Percentiles rank a stretch among this genome's conserved stretches.
Evolutionary conservation across 2,888 invertebrate species (phyloP).

Genomic region (Cheilosia grossa): DNA sequence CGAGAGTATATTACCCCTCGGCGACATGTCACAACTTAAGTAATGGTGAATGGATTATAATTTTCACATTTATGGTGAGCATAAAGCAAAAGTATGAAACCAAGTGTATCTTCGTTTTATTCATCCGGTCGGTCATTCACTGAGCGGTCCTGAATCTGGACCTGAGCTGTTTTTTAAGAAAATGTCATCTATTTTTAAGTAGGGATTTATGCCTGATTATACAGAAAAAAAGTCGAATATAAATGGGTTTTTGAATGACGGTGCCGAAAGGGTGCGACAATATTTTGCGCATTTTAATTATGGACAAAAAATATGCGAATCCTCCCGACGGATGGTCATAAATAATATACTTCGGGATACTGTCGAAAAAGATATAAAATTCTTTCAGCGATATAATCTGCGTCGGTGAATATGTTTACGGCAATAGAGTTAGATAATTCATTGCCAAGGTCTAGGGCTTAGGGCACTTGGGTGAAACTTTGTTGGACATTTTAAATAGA

Average conservation of each 20-base stretch:
- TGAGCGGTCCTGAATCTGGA: background rate
- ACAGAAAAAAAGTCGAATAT: slow-evolving; percentile 14
- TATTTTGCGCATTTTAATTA: slow-evolving; percentile 15
- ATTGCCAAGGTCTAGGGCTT: background rate
- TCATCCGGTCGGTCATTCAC: too few species aligned
- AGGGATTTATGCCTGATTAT: slow-evolving; percentile 56
- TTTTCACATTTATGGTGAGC: slow-evolving; percentile 24
- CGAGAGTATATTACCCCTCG: slow-evolving; percentile 43
- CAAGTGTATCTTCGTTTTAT: slow-evolving; percentile 37
- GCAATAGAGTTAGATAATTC: background rate
- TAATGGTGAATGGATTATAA: slow-evolving; percentile 64
- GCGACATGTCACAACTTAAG: slow-evolving; percentile 57
- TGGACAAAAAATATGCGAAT: background rate
- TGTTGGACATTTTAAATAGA: background rate
- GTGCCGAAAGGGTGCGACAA: slow-evolving; percentile 16
- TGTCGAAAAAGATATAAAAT: background rate
- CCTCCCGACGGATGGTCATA: background rate
- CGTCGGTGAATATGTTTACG: background rate
- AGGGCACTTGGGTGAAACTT: background rate
- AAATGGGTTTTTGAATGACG: slow-evolving; percentile 33
- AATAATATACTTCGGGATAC: slow-evolving; percentile 11
- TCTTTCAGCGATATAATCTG: background rate
- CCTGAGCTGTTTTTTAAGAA: slow-evolving; percentile 1
- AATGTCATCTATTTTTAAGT: slow-evolving; percentile 54
- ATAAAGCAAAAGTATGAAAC: background rate